A percentile compares a stretch with the other conserved stretches of the same genome.
Evolutionary conservation across 1,140 invertebrate species (phyloP).

Genomic region (Pachypsylla venusta): DNA sequence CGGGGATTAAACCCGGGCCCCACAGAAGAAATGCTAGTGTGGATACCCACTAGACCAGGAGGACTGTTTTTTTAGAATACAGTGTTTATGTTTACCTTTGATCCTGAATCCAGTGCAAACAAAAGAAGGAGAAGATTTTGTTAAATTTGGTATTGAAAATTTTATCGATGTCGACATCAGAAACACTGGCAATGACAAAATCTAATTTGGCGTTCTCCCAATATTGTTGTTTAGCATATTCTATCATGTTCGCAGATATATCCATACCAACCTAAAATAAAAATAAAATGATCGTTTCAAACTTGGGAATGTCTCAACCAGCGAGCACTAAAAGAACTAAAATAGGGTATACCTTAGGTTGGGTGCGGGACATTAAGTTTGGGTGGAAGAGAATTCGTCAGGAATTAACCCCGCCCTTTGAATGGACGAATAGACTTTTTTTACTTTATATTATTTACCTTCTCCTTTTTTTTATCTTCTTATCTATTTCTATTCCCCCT

Average conservation of each 20-base stretch:
- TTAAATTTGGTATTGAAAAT: slow-evolving; percentile 16
- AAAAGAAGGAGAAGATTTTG: slow-evolving; percentile 44
- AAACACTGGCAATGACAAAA: slow-evolving; percentile 8
- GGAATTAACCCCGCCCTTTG: too few relatives aligned
- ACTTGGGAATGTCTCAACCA: not conserved
- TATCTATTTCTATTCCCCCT: too few relatives aligned
- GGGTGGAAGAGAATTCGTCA: too few relatives aligned
- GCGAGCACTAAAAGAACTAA: too few relatives aligned
- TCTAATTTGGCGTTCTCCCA: slow-evolving; percentile 22
- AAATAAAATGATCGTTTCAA: not conserved
- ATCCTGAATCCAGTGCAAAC: slow-evolving; percentile 65
- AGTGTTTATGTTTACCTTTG: slow-evolving; percentile 53
- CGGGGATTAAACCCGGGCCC: too few relatives aligned
- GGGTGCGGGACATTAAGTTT: too few relatives aligned
- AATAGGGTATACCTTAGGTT: too few relatives aligned
- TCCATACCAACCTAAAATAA: slow-evolving; percentile 26
- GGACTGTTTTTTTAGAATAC: too few relatives aligned
- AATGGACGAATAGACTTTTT: too few relatives aligned
- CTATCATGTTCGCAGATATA: slow-evolving; percentile 29
- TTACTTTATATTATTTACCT: too few relatives aligned
- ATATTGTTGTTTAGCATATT: slow-evolving; percentile 26
- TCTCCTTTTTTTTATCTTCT: too few relatives aligned
- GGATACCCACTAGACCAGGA: not conserved
- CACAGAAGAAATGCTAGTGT: too few relatives aligned
- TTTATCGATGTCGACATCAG: not conserved